A percentile compares a stretch with the other conserved stretches of the same genome.
phyloP scores from a whole-genome alignment of 2,797 vertebrate genomes.

The Amazona finschi region DNA sequence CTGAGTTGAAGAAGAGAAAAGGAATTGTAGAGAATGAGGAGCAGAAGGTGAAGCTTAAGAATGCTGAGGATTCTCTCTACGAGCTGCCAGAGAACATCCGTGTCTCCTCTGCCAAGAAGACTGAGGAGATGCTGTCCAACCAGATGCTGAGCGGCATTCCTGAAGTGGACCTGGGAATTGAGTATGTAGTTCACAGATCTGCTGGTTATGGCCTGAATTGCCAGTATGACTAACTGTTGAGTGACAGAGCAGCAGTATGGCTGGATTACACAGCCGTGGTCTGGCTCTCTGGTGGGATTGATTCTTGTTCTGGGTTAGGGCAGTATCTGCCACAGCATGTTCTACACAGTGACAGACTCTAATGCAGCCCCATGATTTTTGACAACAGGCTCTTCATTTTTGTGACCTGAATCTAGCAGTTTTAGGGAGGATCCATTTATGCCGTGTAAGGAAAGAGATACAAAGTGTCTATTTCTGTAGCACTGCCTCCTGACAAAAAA shows the following conservation, averaged over 20 bases:
- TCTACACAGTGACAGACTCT: not conserved
- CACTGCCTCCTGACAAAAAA: not conserved
- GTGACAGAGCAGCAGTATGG: rapidly evolving
- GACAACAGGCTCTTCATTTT: not conserved
- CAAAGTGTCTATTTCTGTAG: not conserved
- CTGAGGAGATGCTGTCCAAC: conserved; percentile 98
- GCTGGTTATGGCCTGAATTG: not conserved
- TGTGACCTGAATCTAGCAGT: not conserved
- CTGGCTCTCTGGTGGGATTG: not conserved
- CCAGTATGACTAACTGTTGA: not conserved
- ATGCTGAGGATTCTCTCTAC: conserved; percentile 92
- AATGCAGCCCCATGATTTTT: not conserved
- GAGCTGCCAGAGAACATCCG: conserved; percentile 94
- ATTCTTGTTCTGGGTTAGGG: not conserved
- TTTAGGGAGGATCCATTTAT: not conserved
- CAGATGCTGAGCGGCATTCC: conserved; percentile 99
- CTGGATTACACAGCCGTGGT: not conserved
- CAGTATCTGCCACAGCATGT: not conserved
- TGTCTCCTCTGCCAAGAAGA: conserved; percentile 96
- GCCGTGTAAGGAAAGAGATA: not conserved
- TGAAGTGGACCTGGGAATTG: conserved; percentile 95
- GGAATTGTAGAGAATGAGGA: conserved; percentile 90
- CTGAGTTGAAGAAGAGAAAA: conserved; percentile 85
- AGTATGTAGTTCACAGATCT: conserved; percentile 76
- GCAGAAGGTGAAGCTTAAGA: conserved; percentile 91